phyloP scores from a whole-genome alignment of 2,888 invertebrate species.

The Epinotia brunnichana region DNA sequence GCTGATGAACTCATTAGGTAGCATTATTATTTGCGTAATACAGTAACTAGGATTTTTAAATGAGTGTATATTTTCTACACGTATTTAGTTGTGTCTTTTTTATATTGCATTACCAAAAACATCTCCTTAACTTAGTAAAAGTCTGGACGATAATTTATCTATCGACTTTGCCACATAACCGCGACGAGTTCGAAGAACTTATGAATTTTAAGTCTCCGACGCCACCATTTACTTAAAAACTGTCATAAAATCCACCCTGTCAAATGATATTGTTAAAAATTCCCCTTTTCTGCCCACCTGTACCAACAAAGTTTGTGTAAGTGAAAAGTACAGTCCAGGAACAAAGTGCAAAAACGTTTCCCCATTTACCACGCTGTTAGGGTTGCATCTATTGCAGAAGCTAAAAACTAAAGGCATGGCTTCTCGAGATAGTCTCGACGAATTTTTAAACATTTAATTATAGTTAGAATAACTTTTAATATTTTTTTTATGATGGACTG shows the following conservation, averaged over 20 bases:
- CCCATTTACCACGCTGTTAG: slow-evolving; percentile 30
- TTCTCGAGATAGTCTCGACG: too few relatives aligned
- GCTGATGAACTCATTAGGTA: too few relatives aligned
- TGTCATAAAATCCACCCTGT: slow-evolving; percentile 23
- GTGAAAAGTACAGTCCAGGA: slow-evolving; percentile 42
- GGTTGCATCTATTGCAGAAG: slow-evolving; percentile 23
- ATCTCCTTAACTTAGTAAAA: too few relatives aligned
- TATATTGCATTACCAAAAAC: neutral
- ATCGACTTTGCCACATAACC: too few relatives aligned
- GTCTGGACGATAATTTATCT: neutral
- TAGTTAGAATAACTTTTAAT: too few relatives aligned
- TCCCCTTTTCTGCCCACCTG: slow-evolving; percentile 37
- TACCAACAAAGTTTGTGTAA: slow-evolving; percentile 41
- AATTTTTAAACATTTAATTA: too few relatives aligned
- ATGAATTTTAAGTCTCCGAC: neutral
- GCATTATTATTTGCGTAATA: too few relatives aligned
- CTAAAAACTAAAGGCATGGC: too few relatives aligned
- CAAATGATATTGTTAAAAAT: slow-evolving; percentile 38
- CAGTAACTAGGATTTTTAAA: too few relatives aligned
- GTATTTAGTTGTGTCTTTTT: too few relatives aligned
- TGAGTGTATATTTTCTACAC: too few relatives aligned
- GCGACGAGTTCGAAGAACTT: neutral
- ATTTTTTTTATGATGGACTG: too few relatives aligned
- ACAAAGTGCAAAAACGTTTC: slow-evolving; percentile 42
- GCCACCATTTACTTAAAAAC: slow-evolving; percentile 15